Conservation (phyloP, 2,797 vertebrate species). For the Falco biarmicus region DNA sequence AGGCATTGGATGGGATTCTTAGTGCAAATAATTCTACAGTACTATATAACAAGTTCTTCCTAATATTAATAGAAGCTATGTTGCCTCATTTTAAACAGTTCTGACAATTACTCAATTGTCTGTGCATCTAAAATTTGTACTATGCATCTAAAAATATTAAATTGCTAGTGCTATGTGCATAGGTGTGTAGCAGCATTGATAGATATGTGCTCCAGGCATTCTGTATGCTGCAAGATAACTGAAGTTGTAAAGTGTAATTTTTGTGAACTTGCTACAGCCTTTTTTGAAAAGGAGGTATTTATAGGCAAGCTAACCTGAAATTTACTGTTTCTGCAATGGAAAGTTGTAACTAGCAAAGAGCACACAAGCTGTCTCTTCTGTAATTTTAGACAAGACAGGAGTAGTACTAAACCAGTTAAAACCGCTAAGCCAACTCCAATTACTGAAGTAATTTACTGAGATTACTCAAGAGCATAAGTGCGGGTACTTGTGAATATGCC, state of each 20-base stretch:
- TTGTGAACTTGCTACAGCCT: background rate
- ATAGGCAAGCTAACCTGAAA: background rate
- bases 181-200: background rate
- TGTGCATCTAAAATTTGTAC: background rate
- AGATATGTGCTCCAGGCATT: background rate
- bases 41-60: background rate
- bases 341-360: background rate
- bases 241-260: background rate
- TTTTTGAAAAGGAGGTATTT: background rate
- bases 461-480: background rate
- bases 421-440: background rate
- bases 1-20: background rate
- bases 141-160: background rate
- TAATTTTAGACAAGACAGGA: background rate
- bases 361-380: background rate
- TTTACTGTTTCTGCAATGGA: background rate
- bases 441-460: background rate
- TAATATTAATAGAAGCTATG: background rate
- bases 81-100: background rate
- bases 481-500: background rate
- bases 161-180: background rate
- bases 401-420: background rate
- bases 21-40: background rate
- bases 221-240: rapidly evolving
- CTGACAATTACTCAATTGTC: background rate